A percentile compares a stretch with the other conserved stretches of the same genome.
phyloP scores from a whole-genome alignment of 2,888 invertebrate genomes.

The Drosophila multiciliata region DNA sequence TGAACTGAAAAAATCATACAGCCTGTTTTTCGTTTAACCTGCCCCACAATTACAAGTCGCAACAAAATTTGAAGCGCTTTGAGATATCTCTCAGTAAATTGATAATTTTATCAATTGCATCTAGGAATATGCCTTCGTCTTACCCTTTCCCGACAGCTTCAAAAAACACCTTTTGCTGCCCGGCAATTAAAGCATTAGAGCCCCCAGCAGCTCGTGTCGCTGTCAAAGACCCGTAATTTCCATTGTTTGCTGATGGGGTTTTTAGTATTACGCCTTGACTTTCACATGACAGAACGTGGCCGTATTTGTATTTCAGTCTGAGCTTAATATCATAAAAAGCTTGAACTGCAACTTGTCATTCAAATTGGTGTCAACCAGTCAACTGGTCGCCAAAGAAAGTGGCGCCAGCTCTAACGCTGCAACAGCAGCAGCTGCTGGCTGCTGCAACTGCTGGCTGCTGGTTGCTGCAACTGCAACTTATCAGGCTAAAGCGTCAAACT shows the following conservation, averaged over 20 bases:
- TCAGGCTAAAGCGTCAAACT: conserved; percentile 52
- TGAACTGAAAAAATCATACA: background rate
- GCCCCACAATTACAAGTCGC: background rate
- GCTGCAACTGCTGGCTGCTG: conserved; percentile 27
- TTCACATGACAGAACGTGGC: conserved; percentile 13
- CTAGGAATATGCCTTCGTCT: conserved; percentile 31
- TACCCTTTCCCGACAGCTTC: conserved; percentile 21
- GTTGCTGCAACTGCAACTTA: conserved; percentile 21
- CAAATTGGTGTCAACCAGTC: conserved; percentile 78
- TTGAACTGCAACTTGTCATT: conserved; percentile 64
- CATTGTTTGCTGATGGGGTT: background rate
- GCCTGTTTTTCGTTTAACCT: background rate
- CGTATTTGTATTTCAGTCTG: conserved; percentile 12
- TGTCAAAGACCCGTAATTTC: background rate
- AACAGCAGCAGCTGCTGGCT: conserved; percentile 20
- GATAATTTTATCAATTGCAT: conserved; percentile 39
- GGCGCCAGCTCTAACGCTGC: conserved; percentile 60
- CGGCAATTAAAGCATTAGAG: conserved; percentile 17
- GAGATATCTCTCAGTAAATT: conserved; percentile 35
- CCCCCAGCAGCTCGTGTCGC: background rate
- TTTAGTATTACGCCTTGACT: conserved; percentile 7
- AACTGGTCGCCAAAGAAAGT: conserved; percentile 80
- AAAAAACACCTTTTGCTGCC: conserved; percentile 1
- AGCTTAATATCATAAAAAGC: conserved; percentile 31
- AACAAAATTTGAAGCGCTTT: conserved; percentile 13